Conservation (phyloP, 2,113 vertebrate species). For the Madoqua kirkii region DNA sequence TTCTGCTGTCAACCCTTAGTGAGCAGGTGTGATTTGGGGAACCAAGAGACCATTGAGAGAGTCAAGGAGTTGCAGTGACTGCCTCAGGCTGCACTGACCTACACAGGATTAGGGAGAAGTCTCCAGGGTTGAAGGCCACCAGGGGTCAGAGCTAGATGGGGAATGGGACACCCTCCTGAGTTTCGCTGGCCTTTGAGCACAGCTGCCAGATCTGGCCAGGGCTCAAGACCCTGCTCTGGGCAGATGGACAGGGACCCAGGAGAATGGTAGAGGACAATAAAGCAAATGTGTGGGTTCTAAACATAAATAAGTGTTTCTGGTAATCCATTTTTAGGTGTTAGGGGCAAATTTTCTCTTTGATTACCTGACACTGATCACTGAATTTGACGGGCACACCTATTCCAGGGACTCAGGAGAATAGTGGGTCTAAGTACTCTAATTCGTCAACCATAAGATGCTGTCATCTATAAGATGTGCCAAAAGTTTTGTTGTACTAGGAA, state of each 20-base stretch:
- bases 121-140: background rate
- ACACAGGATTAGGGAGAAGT: background rate
- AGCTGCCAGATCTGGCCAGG: background rate
- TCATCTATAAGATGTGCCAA: background rate
- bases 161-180: background rate
- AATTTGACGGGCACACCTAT: background rate
- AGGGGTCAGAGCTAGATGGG: background rate
- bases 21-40: background rate
- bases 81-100: background rate
- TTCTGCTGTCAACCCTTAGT: background rate
- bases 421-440: background rate
- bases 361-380: background rate
- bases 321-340: background rate
- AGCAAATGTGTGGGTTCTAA: background rate
- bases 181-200: background rate
- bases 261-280: background rate
- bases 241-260: background rate
- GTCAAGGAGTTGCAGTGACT: background rate
- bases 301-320: background rate
- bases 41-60: background rate
- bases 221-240: background rate
- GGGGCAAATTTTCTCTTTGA: background rate
- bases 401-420: background rate
- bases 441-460: background rate
- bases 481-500: background rate